Evolutionary conservation across 2,113 vertebrate species (phyloP), one percentile per base, ranked within the genome.

Genomic region (Scartelaos histophorus): DNA sequence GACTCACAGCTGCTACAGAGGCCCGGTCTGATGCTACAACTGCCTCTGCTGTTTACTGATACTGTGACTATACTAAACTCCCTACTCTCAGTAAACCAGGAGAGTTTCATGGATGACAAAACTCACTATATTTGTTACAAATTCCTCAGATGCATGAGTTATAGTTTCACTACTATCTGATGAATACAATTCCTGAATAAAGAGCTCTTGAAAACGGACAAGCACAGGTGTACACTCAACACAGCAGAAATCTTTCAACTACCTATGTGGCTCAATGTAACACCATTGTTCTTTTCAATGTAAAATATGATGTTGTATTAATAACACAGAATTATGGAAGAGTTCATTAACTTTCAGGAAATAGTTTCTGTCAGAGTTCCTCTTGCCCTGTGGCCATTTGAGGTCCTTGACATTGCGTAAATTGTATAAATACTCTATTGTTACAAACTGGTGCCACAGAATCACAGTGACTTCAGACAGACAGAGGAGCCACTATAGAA

Each of bases 401-500:
- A 74, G 22, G 80, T 75, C 76, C 61, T 73, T 85, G 56, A 82
- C 87, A 80, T 70, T 46, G 69, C 76, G 70, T 68, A 60, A 67
- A 76, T 65, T 34, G 65, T 64, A 70, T 51, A 76, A 82, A 87
- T 74, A 83, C 75, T 17, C 82, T 80, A 88, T 90, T 91, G 90
- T 91, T 70, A 79, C 69, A 79, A 85, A 89, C 81, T 89, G 83
- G 87, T 92, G 84, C 84, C 82, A 84, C 83, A 76, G 84, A 81
- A 80, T 75, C 79, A 35, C 82, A 69, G 53, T 74, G 80, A 84
- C 83, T 87, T 83, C 78, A 84, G 76, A 77, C 54, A 73, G 88
- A 93, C 92, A 93, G 81, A 90, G 90, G 82, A 47, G 75, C 91
- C 80, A 90, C 90, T 91, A 91, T 93, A 82, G 81, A 80, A 71